A percentile compares a stretch with the other conserved stretches of the same genome.
Evolutionary conservation across 2,113 vertebrate species (phyloP).

Genomic region (Gasterosteus aculeatus): DNA sequence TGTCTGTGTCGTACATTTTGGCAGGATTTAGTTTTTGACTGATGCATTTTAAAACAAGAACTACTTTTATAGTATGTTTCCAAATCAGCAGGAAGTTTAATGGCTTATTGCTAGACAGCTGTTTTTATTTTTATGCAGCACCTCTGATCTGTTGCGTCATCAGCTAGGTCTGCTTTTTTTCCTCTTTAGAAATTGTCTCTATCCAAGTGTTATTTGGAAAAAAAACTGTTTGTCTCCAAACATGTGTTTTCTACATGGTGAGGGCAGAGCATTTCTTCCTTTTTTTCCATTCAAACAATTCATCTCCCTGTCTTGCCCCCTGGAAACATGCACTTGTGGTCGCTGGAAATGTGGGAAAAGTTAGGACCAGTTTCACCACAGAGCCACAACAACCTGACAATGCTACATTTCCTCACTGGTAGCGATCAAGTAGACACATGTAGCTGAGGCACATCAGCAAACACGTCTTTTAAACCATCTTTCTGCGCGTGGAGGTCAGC

Average conservation of each 20-base stretch:
- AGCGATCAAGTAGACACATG: conserved; percentile 61
- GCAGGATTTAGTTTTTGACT: conserved; percentile 65
- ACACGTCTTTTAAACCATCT: conserved; percentile 61
- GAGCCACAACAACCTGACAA: conserved; percentile 74
- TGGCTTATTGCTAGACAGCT: conserved; percentile 54
- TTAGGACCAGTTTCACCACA: conserved; percentile 54
- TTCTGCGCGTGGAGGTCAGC: conserved; percentile 66
- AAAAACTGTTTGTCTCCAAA: conserved; percentile 46
- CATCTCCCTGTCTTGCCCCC: conserved; percentile 43
- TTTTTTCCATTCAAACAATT: conserved; percentile 19
- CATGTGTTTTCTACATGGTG: conserved; percentile 32
- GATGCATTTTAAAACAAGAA: conserved; percentile 59
- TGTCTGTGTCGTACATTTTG: conserved; percentile 64
- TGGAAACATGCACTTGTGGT: conserved; percentile 51
- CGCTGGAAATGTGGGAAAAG: conserved; percentile 11
- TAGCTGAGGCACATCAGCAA: conserved; percentile 59
- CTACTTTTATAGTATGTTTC: conserved; percentile 50
- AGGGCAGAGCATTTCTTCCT: conserved; percentile 16
- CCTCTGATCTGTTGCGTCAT: conserved; percentile 51
- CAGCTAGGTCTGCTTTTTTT: conserved; percentile 53
- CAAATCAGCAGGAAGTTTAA: conserved; percentile 57
- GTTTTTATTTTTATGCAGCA: conserved; percentile 62
- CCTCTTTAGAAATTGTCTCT: conserved; percentile 37
- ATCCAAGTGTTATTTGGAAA: conserved; percentile 39
- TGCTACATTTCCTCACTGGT: conserved; percentile 54